phyloP scores from a whole-genome alignment of 2,888 invertebrate species.

The Scelioninae gen. 2 region DNA sequence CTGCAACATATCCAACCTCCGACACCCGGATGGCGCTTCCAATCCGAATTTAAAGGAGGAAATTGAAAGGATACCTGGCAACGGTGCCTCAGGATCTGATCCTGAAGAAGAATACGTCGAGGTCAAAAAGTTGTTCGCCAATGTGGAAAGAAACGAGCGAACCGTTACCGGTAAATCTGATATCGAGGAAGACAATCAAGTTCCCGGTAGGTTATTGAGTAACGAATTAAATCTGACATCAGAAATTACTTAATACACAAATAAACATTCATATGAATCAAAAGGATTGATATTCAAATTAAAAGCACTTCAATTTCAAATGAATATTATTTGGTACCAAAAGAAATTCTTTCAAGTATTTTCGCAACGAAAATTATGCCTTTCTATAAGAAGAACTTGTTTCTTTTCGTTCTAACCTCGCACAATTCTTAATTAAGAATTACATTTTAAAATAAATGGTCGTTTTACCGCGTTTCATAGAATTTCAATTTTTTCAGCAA shows the following conservation, averaged over 20 bases:
- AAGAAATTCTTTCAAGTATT: too few relatives aligned
- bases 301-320: background rate
- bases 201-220: slow-evolving; percentile 70
- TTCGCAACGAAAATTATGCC: too few relatives aligned
- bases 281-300: background rate
- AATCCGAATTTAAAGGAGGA: slow-evolving; percentile 91
- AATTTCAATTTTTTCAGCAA: slow-evolving; percentile 59
- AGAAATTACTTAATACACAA: too few relatives aligned
- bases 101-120: slow-evolving; percentile 77
- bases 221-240: too few relatives aligned
- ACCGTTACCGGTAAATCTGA: slow-evolving; percentile 75
- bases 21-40: slow-evolving; percentile 94
- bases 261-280: too few relatives aligned
- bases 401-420: too few relatives aligned
- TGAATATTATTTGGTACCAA: too few relatives aligned
- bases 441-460: too few relatives aligned
- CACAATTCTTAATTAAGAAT: too few relatives aligned
- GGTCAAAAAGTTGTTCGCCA: slow-evolving; percentile 72
- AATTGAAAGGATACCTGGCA: slow-evolving; percentile 79
- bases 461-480: background rate
- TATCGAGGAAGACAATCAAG: slow-evolving; percentile 72
- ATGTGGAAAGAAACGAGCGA: slow-evolving; percentile 70
- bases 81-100: slow-evolving; percentile 80
- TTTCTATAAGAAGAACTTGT: too few relatives aligned
- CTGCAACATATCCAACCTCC: slow-evolving; percentile 80